Base-by-base conservation (phyloP, 37 sponge, comb jelly and placozoan genomes). In the Chondrilla cf. caribensis region DNA sequence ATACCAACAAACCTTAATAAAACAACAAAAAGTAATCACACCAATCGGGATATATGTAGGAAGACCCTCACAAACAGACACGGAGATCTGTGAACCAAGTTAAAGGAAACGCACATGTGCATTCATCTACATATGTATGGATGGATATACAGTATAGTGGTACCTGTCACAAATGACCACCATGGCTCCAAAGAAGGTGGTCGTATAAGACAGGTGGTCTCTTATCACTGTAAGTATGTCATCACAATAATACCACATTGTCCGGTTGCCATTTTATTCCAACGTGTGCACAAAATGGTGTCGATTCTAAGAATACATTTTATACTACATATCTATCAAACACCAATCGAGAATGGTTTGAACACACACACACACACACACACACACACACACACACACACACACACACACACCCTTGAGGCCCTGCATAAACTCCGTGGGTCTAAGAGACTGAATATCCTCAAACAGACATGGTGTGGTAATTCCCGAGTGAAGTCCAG, bases 401-500 rank as follows among this genome's bases (percentile, higher is more conserved):
- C 11, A 47, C 51, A 47, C 6, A 19, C 41, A 0, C 76, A 39
- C 21, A 73, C 76, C 43, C 40, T 35, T 2, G 76, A 38, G 0
- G 76, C 76, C 6, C 76, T 73, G 44, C 44, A 73, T 15, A 73
- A 25, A 2, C 38, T 73, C 2, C 43, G 31, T 11, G 76, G 76
- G 43, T 73, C 76, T 9, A 73, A 43, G 2, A n/a, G 44, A 6
- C 76, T 25, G 42, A 73, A 73, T 19, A 73, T 73, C 41, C 6
- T 35, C 19, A 73, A 25, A 37, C 44, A 43, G 43, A 73, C 9
- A 21, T 18, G 15, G 43, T 73, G 76, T 41, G 76, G 76, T 2
- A 73, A 43, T n/a, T 14, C 25, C 1, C 76, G 41, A 17, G 76
- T 73, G 76, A 73, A 73, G 43, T 73, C 76, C 22, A 40, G 19